phyloP scores from a whole-genome alignment of 2,113 vertebrate species.

The Odontophorus gujanensis region DNA sequence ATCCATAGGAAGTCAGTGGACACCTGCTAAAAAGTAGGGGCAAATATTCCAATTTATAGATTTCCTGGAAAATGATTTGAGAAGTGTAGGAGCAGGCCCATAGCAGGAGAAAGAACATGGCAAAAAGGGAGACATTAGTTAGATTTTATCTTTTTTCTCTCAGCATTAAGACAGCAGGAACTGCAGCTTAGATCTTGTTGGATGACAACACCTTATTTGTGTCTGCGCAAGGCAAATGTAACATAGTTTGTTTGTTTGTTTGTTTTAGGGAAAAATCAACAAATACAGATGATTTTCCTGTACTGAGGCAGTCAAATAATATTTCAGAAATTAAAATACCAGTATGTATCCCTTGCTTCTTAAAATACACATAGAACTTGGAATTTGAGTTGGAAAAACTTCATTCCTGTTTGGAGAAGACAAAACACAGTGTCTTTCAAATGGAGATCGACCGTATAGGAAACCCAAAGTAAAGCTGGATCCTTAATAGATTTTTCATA shows the following conservation, averaged over 20 bases:
- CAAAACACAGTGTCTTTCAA: rapidly evolving
- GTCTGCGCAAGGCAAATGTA: not conserved
- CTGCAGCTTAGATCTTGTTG: not conserved
- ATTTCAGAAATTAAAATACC: not conserved
- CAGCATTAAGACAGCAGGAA: not conserved
- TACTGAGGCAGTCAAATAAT: not conserved
- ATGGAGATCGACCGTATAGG: not conserved
- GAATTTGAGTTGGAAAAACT: not conserved
- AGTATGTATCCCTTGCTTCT: not conserved
- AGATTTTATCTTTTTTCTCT: not conserved
- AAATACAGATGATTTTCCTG: not conserved
- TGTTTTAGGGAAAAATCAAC: not conserved
- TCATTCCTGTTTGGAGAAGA: not conserved
- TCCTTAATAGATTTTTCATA: not conserved
- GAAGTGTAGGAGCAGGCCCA: not conserved
- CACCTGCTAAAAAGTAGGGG: not conserved
- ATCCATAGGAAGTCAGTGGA: not conserved
- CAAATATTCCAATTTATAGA: not conserved
- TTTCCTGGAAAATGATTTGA: not conserved
- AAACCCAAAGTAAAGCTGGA: not conserved
- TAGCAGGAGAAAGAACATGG: not conserved
- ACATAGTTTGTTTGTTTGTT: rapidly evolving
- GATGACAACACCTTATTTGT: not conserved
- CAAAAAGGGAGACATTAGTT: not conserved
- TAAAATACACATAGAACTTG: not conserved